Evolutionary conservation across 1,140 invertebrate genomes (phyloP).

Genomic region (Acromyrmex heyeri): DNA sequence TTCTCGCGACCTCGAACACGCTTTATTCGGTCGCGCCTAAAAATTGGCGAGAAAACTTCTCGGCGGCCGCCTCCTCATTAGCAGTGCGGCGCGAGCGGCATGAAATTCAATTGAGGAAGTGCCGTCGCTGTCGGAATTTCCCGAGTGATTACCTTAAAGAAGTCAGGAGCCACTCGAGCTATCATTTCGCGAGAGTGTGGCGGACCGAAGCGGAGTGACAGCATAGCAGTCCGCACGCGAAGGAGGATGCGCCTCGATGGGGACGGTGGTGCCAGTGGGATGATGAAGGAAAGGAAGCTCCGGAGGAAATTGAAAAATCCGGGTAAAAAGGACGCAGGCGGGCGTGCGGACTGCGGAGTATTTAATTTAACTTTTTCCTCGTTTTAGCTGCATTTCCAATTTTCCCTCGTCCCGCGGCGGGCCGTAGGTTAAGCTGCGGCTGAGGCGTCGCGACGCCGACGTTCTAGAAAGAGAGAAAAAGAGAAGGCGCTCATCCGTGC

Average conservation of each 20-base stretch:
- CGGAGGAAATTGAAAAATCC: constrained; percentile 80
- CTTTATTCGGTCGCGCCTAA: constrained; percentile 1
- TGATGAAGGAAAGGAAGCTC: constrained; percentile 62
- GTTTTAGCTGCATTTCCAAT: constrained; percentile 79
- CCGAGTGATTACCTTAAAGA: constrained; percentile 74
- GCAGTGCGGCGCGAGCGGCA: constrained; percentile 18
- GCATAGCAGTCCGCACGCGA: background rate
- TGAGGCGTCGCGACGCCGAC: constrained; percentile 35
- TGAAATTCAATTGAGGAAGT: constrained; percentile 43
- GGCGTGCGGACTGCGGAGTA: constrained; percentile 68
- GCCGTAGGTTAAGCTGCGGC: constrained; percentile 60
- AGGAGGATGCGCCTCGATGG: background rate
- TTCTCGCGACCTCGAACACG: background rate
- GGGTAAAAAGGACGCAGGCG: constrained; percentile 74
- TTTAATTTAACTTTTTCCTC: constrained; percentile 80
- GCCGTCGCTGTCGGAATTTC: constrained; percentile 64
- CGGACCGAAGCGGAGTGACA: constrained; percentile 42
- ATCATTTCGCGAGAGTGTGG: constrained; percentile 39
- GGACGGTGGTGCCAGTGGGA: background rate
- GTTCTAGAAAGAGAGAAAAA: background rate
- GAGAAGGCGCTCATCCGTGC: background rate
- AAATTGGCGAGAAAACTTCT: constrained; percentile 38
- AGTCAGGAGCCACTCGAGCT: constrained; percentile 65
- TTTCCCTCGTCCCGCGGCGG: constrained; percentile 65
- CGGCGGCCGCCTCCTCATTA: constrained; percentile 10